Base-by-base conservation (phyloP, 2,888 invertebrate genomes). In the Ashinkailepas kermadecensis region DNA sequence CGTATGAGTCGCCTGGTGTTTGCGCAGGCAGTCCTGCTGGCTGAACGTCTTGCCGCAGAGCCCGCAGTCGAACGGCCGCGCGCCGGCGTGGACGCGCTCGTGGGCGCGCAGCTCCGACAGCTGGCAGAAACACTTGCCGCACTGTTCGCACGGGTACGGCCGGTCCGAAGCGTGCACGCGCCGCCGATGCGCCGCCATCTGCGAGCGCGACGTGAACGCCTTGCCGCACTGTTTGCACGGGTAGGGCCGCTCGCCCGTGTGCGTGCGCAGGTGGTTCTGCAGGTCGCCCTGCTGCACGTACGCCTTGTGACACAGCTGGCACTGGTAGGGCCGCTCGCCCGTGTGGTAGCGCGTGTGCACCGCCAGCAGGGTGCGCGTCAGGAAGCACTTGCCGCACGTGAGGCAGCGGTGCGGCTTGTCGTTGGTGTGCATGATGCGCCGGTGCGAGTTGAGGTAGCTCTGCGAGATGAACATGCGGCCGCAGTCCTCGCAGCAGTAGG, bases 401-500 rank as follows among this genome's bases (percentile, higher is more conserved):
- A n/a, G 13, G 56, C 78, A 78, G 57, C n/a, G 57, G 78, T 23
- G 10, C n/a, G 78, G 78, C 57, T 78, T 78, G n/a, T 78, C 78
- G 78, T 57, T 23, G n/a, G 58, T 56, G 58, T 78, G 78, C 78
- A 78, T 58, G 78, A 78, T 78, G 56, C 78, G 56, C 6, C 78
- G 78, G 57, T 78, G 78, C 23, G 78, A 78, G 78, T n/a, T 78
- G 57, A 78, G 78, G 23, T 78, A 78, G 78, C n/a, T 78, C 57
- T 57, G 78, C 57, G 78, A 78, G n/a, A 78, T 15, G 57, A 78
- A 78, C 78, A 78, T n/a, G 23, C 78, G 78, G 58, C 78, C 78
- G 57, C 78, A 78, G 23, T 57, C n/a, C 57, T 78, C 78, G 78
- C 78, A 78, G 23, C 78, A 78, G 58, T n/a, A 78, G n/a, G 78